These are phyloP conservation scores for Camelus dromedarius DNA, from an alignment of 2,113 vertebrate species.

Conservation along the genomic window DNA sequence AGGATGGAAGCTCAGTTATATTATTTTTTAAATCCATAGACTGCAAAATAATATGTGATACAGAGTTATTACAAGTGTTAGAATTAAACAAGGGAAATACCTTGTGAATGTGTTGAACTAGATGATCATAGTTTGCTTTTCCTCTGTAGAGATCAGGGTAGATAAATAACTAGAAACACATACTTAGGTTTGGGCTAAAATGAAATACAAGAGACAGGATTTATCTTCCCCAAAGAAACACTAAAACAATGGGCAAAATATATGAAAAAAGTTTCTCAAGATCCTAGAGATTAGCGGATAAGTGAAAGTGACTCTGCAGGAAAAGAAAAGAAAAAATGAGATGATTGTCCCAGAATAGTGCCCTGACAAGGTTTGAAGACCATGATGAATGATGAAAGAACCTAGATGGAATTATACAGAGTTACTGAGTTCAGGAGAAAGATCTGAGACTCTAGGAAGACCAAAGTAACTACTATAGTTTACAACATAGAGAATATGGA, in stretches of 20 bases:
- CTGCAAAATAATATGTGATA: background rate
- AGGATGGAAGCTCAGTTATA: background rate
- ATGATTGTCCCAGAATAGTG: background rate
- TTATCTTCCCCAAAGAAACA: background rate
- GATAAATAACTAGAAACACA: background rate
- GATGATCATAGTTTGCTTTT: background rate
- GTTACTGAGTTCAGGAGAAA: background rate
- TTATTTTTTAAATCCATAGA: background rate
- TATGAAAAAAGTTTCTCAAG: background rate
- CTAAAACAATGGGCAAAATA: background rate
- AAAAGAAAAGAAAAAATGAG: background rate
- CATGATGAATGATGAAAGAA: background rate
- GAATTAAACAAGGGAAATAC: background rate
- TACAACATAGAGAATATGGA: background rate
- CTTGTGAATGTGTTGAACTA: background rate
- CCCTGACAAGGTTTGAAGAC: background rate
- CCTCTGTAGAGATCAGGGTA: background rate
- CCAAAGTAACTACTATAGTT: background rate
- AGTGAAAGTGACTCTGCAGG: background rate
- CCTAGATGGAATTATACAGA: background rate
- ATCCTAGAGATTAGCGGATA: background rate
- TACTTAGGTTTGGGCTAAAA: background rate
- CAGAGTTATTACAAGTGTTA: background rate
- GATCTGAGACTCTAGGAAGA: background rate
- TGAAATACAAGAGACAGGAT: background rate